These are phyloP conservation scores for Colaptes auratus DNA, from an alignment of 2,113 vertebrate genomes.

Conservation along the genomic window DNA sequence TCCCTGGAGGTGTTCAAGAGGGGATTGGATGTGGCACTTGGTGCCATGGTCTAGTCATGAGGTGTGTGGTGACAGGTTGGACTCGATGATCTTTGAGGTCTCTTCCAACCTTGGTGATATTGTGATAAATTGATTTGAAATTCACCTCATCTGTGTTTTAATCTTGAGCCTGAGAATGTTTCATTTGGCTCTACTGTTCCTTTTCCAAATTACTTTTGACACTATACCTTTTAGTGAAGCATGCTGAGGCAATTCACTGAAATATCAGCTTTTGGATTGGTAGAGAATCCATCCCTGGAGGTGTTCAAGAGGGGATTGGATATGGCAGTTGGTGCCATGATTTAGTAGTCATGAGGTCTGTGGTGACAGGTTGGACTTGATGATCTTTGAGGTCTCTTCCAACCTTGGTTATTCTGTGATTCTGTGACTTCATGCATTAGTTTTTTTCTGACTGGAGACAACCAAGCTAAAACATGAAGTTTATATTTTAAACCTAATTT, in stretches of 20 bases:
- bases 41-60: no score
- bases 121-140: constrained; percentile 34
- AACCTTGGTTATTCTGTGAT: neutral
- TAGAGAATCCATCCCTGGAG: neutral
- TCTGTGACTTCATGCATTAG: neutral
- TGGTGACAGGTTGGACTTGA: no score
- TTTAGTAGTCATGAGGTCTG: no score
- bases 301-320: no score
- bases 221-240: neutral
- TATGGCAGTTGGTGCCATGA: no score
- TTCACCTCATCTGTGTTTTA: neutral
- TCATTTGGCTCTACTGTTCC: neutral
- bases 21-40: no score
- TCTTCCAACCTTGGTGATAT: no score
- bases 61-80: no score
- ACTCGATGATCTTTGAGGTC: no score
- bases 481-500: neutral
- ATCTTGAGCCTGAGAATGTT: neutral
- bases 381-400: no score
- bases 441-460: neutral
- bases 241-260: neutral
- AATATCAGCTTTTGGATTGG: neutral
- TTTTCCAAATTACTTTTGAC: neutral
- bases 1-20: no score
- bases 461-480: neutral